A percentile compares a stretch with the other conserved stretches of the same genome.
Evolutionary conservation across 2,888 invertebrate species (phyloP).

Genomic region (Heliconius hortense): DNA sequence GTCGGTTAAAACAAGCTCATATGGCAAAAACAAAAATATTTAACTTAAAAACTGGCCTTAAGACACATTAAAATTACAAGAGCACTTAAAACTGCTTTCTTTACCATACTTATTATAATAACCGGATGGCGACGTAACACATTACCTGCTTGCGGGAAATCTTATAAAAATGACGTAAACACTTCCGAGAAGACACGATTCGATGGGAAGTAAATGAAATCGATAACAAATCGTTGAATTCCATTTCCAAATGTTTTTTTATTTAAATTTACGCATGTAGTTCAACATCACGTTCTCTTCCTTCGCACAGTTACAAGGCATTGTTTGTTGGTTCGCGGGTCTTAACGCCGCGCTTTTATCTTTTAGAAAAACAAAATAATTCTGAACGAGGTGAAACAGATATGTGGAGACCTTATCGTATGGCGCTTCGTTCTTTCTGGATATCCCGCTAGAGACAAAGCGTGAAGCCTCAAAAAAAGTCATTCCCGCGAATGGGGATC

Average conservation of each 20-base stretch:
- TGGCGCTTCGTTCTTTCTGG: neutral
- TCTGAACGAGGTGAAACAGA: neutral
- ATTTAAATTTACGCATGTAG: neutral
- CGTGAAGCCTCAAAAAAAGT: neutral
- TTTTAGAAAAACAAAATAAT: neutral
- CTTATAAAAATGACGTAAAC: slow-evolving; percentile 13
- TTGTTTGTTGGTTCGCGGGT: neutral
- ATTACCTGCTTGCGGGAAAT: slow-evolving; percentile 1
- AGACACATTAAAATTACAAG: neutral
- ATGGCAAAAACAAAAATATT: neutral
- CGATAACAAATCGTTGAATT: neutral
- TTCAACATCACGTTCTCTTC: no score
- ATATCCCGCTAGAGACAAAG: neutral
- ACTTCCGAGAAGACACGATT: slow-evolving; percentile 3
- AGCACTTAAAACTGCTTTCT: slow-evolving; percentile 10
- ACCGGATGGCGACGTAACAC: slow-evolving; percentile 12
- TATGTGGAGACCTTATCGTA: neutral
- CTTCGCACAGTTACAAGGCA: no score
- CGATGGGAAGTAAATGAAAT: neutral
- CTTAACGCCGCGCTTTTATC: neutral
- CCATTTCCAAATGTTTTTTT: neutral
- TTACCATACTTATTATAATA: neutral
- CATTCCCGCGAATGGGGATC: neutral
- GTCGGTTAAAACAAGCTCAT: neutral
- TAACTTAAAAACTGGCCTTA: neutral